phyloP scores from a whole-genome alignment of 2,888 invertebrate genomes.

The Trissolcus japonicus region DNA sequence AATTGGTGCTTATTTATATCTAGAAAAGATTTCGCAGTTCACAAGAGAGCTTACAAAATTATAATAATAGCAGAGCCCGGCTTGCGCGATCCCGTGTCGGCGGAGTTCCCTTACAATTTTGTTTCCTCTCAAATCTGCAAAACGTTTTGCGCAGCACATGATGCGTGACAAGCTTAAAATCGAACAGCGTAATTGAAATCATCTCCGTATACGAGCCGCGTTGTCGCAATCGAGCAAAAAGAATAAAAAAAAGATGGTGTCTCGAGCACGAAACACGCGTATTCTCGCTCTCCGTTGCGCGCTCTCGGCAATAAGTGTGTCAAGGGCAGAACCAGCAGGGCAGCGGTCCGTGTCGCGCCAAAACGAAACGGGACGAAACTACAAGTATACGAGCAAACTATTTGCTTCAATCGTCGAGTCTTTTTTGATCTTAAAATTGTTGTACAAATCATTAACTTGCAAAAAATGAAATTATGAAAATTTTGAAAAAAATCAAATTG shows the following conservation, averaged over 20 bases:
- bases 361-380: slow-evolving; percentile 63
- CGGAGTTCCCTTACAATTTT: slow-evolving; percentile 6
- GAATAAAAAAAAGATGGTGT: slow-evolving; percentile 45
- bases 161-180: slow-evolving; percentile 25
- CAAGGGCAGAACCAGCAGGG: slow-evolving; percentile 71
- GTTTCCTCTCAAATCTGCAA: not conserved
- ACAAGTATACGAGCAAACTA: not conserved
- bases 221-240: slow-evolving; percentile 52
- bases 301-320: slow-evolving; percentile 68
- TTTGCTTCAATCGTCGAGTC: not conserved
- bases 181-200: slow-evolving; percentile 42
- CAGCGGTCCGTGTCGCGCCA: slow-evolving; percentile 72
- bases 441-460: not conserved
- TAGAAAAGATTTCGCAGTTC: slow-evolving; percentile 5
- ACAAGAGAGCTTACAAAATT: not conserved
- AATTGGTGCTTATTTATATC: slow-evolving; percentile 7
- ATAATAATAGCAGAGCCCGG: too few species aligned
- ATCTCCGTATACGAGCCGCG: slow-evolving; percentile 44
- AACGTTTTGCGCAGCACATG: slow-evolving; percentile 19
- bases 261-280: slow-evolving; percentile 47
- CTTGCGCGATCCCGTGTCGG: not conserved
- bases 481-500: not conserved
- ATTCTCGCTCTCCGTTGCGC: slow-evolving; percentile 39
- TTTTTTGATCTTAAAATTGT: not conserved
- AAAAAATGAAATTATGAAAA: too few species aligned